Percentiles rank a stretch among this genome's conserved stretches.
phyloP scores from a whole-genome alignment of 1,140 invertebrate genomes.

The Zaprionus taronus region DNA sequence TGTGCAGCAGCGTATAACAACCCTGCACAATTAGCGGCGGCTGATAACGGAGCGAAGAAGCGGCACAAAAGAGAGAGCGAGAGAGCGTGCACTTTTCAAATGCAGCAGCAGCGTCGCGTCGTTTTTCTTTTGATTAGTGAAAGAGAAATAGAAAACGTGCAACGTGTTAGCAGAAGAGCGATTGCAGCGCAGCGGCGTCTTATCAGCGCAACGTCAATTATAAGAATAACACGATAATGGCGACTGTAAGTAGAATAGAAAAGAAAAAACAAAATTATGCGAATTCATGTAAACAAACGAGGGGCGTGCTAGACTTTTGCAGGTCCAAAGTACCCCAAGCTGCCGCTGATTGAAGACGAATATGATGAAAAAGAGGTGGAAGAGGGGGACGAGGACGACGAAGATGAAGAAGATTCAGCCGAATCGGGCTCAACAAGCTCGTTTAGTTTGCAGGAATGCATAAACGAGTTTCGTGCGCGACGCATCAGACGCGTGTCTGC shows the following conservation, averaged over 20 bases:
- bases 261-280: neutral
- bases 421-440: slow-evolving; percentile 71
- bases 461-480: slow-evolving; percentile 78
- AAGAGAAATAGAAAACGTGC: slow-evolving; percentile 66
- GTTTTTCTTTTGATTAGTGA: slow-evolving; percentile 60
- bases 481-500: slow-evolving; percentile 67
- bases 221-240: slow-evolving; percentile 45
- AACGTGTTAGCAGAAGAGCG: slow-evolving; percentile 63
- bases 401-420: slow-evolving; percentile 62
- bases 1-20: slow-evolving; percentile 29
- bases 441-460: slow-evolving; percentile 80
- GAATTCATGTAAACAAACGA: slow-evolving; percentile 42
- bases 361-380: slow-evolving; percentile 29
- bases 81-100: slow-evolving; percentile 48
- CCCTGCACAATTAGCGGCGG: slow-evolving; percentile 23
- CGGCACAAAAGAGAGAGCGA: slow-evolving; percentile 62
- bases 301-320: slow-evolving; percentile 47
- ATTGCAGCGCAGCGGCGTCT: slow-evolving; percentile 31
- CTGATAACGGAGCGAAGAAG: slow-evolving; percentile 75
- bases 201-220: slow-evolving; percentile 50
- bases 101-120: slow-evolving; percentile 72
- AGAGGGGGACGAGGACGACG: slow-evolving; percentile 52
- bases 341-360: slow-evolving; percentile 10
- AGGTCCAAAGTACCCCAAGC: slow-evolving; percentile 56
- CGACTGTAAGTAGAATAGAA: slow-evolving; percentile 49